phyloP scores from a whole-genome alignment of 1,140 invertebrate species.

The Drosophila seguyi region DNA sequence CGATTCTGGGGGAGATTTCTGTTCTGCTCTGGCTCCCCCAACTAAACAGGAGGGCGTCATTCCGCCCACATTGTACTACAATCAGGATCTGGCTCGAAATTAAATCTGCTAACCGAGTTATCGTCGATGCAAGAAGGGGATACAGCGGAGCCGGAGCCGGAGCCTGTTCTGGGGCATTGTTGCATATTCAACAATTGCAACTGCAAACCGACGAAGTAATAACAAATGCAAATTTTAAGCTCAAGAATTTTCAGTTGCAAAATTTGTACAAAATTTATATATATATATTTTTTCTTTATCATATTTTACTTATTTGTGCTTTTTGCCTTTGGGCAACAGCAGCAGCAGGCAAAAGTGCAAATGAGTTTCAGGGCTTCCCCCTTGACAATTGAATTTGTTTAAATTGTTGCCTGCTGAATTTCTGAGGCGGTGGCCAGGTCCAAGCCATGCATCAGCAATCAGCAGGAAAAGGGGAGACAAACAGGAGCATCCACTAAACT shows the following conservation, averaged over 20 bases:
- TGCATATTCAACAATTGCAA: constrained; percentile 79
- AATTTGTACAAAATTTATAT: constrained; percentile 56
- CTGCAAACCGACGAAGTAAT: constrained; percentile 76
- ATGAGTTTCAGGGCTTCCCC: constrained; percentile 56
- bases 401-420: constrained; percentile 65
- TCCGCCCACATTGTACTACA: constrained; percentile 65
- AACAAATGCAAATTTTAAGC: constrained; percentile 82
- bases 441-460: constrained; percentile 48
- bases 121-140: not conserved
- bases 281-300: constrained; percentile 8
- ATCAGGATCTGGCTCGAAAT: constrained; percentile 66
- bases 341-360: constrained; percentile 59
- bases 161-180: constrained; percentile 48
- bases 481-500: constrained; percentile 41
- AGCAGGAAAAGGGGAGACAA: constrained; percentile 17
- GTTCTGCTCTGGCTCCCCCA: constrained; percentile 9
- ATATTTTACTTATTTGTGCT: constrained; percentile 35
- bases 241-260: constrained; percentile 72
- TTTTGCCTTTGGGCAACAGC: constrained; percentile 11
- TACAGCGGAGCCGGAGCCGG: not conserved
- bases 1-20: constrained; percentile 23
- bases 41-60: constrained; percentile 32
- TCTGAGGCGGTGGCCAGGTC: constrained; percentile 10
- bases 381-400: constrained; percentile 71
- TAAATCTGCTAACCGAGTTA: constrained; percentile 69